These are phyloP conservation scores for Thereva unica DNA, from an alignment of 2,888 invertebrate species.

Conservation along the genomic window DNA sequence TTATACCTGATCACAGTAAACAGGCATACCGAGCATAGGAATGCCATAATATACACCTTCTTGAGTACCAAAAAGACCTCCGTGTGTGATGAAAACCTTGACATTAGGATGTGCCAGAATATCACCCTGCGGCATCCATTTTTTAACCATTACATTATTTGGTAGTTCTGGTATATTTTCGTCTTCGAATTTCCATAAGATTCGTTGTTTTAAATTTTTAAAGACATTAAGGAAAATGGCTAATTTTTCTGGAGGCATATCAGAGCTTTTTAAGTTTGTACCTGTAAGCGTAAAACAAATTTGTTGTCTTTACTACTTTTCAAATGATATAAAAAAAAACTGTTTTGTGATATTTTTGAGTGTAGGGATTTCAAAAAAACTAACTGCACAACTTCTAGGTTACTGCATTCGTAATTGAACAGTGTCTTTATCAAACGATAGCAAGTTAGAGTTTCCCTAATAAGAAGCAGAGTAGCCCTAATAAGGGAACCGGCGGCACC, in stretches of 20 bases:
- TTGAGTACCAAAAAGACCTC: constrained; percentile 57
- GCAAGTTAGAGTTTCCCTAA: too few relatives aligned
- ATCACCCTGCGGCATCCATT: constrained; percentile 63
- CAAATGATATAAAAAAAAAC: not conserved
- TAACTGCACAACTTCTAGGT: too few relatives aligned
- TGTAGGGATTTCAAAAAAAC: not conserved
- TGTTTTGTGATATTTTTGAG: too few relatives aligned
- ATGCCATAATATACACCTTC: constrained; percentile 57
- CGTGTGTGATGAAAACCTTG: constrained; percentile 59
- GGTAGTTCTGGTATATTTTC: constrained; percentile 54
- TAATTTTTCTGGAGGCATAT: constrained; percentile 55
- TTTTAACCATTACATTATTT: constrained; percentile 57
- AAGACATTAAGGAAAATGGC: constrained; percentile 57
- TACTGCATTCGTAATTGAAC: too few relatives aligned
- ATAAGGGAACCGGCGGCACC: too few relatives aligned
- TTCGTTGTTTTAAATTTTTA: constrained; percentile 54
- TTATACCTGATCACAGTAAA: constrained; percentile 57
- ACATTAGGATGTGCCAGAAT: constrained; percentile 59
- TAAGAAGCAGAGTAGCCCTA: too few relatives aligned
- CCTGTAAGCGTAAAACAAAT: constrained; percentile 47
- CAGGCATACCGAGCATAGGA: constrained; percentile 59
- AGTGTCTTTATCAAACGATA: too few relatives aligned
- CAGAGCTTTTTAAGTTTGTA: constrained; percentile 57
- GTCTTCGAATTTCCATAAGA: constrained; percentile 61
- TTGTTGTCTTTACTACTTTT: too few relatives aligned